Evolutionary conservation across 2,888 invertebrate species (phyloP), one percentile per base, ranked within the genome.

Genomic region (Bimastos eiseni): DNA sequence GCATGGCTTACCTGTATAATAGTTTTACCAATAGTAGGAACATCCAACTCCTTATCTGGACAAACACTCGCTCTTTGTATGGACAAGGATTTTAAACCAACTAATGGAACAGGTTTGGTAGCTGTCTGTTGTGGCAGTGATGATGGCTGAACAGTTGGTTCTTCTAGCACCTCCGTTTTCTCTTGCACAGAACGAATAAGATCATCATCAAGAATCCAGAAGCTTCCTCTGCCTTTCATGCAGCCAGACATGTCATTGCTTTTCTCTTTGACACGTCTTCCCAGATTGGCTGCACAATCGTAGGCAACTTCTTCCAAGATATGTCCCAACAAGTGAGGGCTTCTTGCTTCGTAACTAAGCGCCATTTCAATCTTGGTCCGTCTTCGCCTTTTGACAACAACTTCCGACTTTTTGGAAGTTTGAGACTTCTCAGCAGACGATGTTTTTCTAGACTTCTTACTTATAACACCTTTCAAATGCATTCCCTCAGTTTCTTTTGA

Each of bases 331-430:
- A 70, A 0, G 30, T 70, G 6, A 70, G 70, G 70, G n/a, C 70
- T n/a, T 70, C 70, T 70, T n/a, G 70, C 5, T 70, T 30, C n/a
- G 13, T 70, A 70, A n/a, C 70, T 70, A 30, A 70, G 70, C 30
- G 70, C 70, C 70, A 70, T 70, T 70, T 70, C 70, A 70, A 70
- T 70, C 70, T 70, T 70, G n/a, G 70, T 70, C n/a, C 70, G 70
- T 70, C 70, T 30, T 70, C 70, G 70, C 70, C 70, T 70, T 70
- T 70, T 70, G 2, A 70, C 70, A 70, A n/a, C 70, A 70, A n/a
- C 70, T n/a, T 70, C 30, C 1, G 70, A 70, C n/a, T 30, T 5
- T 70, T 70, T 70, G 30, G n/a, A 3, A 70, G 70, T 8, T n/a
- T 8, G n/a, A 70, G 70, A 17, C n/a, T 70, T 70, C 13, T 70